Base-by-base conservation (phyloP, 2,888 invertebrate genomes). In the Tineola bisselliella region DNA sequence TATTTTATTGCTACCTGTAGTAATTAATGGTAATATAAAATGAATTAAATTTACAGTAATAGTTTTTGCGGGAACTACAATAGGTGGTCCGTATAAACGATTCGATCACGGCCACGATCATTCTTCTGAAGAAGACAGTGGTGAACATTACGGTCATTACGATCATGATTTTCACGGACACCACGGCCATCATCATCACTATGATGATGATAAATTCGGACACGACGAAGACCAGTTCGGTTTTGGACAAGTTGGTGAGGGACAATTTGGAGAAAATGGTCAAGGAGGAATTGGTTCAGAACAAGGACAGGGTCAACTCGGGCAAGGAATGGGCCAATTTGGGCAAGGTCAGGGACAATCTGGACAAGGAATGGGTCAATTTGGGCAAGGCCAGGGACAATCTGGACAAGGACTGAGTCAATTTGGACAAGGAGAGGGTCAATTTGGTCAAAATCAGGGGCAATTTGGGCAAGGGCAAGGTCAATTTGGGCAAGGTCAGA, bases 361-460 rank as follows among this genome's bases (percentile, higher is more conserved):
- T 57, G 31, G 31, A 57, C 8, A 18, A 10, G 19, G 52, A 10
- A 15, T 17, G 15, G 52, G 52, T 6, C 44, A 44, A 12, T 44
- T 44, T 52, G 52, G 52, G 17, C 52, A 52, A 18, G 52, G 52
- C 8, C 52, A 52, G 17, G n/a, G 31, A 6, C 25, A 57, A 30
- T 57, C 30, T 57, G 57, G 57, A 57, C 30, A 57, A 30, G 57
- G 31, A n/a, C 57, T 10, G 15, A 18, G 52, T 15, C 52, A 52
- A 17, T 15, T 54, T 25, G 54, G 54, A 12, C 12, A 25, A 12
- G 25, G 54, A 18, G 25, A 54, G 12, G 54, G 25, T 5, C 2
- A 3, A 15, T 48, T 48, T 25, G 54, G 54, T 10, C 52, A 52
- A 18, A 18, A 18, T 17, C 52, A 52, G 17, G 18, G 52, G 5